Evolutionary conservation across 2,888 invertebrate species (phyloP), one percentile per base, ranked within the genome.

Genomic region (Tetragonisca angustula): DNA sequence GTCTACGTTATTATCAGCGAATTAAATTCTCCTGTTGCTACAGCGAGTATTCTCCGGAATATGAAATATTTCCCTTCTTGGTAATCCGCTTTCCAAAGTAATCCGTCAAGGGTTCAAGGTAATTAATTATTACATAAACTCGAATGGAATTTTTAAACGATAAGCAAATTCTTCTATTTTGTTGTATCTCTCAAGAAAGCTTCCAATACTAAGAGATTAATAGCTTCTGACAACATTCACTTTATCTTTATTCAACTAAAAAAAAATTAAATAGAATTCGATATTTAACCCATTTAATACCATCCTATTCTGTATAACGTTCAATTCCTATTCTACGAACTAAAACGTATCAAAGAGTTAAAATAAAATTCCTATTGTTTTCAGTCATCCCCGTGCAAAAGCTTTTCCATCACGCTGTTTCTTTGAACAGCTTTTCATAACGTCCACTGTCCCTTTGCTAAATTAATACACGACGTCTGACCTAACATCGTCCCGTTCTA

Each of bases 161-260:
- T 27, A 59, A 81, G 50, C 32, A 59, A 5, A 59, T 72, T 52
- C 70, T 72, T n/a, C 21, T 64, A 70, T 79, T 77, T 69, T 64
- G 75, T 71, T 72, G 59, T 64, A 61, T 61, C 79, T 76, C 59
- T 52, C 74, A 74, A 73, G 71, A 85, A 88, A 89, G 75, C 78
- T 79, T 83, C 65, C 61, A 73, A 70, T 83, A 87, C 90, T 87
- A 52, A 77, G 80, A 87, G 86, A 89, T 88, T 79, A 81, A 71
- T 27, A 68, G 62, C 36, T 73, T 61, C 50, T 32, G 52, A 64
- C 54, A 50, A 50, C 50, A 68, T 36, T 21, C 4, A 50, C 21
- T 24, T 2, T 2, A 5, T 50, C 21, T 50, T n/a, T 32, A 11
- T 19, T 11, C 17, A 17, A 50, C 49, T 27, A 17, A 59, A n/a